A percentile compares a stretch with the other conserved stretches of the same genome.
These are phyloP conservation scores for Hyles euphorbiae DNA, from an alignment of 1,140 invertebrate species.

Conservation along the genomic window DNA sequence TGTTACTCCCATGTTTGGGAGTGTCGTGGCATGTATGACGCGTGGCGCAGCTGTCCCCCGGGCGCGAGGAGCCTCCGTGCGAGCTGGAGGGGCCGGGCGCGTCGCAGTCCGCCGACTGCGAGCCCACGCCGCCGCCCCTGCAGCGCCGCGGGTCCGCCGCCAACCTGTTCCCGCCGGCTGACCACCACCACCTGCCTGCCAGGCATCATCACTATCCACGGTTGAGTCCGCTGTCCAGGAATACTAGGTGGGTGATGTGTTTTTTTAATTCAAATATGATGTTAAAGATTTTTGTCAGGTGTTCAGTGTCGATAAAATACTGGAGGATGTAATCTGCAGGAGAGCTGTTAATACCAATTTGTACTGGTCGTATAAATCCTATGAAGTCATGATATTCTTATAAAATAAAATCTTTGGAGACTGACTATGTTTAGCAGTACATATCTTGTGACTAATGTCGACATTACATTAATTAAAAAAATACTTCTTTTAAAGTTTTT, in stretches of 20 bases:
- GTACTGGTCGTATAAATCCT: no score
- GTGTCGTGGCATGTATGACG: slow-evolving; percentile 2
- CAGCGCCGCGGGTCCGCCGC: slow-evolving; percentile 93
- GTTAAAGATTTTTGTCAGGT: no score
- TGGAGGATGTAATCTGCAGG: no score
- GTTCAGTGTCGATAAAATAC: no score
- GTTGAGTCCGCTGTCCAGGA: slow-evolving; percentile 85
- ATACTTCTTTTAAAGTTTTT: no score
- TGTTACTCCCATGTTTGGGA: slow-evolving; percentile 2
- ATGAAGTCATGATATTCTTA: no score
- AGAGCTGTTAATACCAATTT: no score
- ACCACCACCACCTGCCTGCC: slow-evolving; percentile 61
- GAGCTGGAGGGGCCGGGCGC: slow-evolving; percentile 88
- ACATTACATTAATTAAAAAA: no score
- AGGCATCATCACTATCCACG: slow-evolving; percentile 78
- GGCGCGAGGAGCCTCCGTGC: slow-evolving; percentile 82
- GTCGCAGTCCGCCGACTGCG: slow-evolving; percentile 94
- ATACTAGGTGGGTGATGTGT: slow-evolving; percentile 68
- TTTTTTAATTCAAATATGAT: background rate
- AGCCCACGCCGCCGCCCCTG: slow-evolving; percentile 91
- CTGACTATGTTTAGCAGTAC: no score
- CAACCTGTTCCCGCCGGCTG: slow-evolving; percentile 87
- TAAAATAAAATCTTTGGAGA: no score
- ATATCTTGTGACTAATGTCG: no score
- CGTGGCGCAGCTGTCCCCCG: slow-evolving; percentile 83